A percentile compares a stretch with the other conserved stretches of the same genome.
Conservation (phyloP, 2,888 invertebrate genomes). For the Iphiclides podalirius region DNA sequence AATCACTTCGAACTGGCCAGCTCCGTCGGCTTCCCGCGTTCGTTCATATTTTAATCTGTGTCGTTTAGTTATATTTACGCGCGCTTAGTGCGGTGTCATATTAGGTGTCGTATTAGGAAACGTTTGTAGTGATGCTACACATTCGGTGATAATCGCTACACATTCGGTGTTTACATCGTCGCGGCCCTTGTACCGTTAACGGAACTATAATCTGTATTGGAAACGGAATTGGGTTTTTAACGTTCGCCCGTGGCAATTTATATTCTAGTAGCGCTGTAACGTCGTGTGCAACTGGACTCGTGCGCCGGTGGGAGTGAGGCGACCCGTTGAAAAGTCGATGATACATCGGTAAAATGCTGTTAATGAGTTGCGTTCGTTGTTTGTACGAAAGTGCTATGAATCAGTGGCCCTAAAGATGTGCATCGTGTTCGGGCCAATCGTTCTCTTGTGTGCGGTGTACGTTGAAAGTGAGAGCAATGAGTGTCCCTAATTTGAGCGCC, state of each 20-base stretch:
- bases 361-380: constrained; percentile 52
- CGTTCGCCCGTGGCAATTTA: constrained; percentile 18
- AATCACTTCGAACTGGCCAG: neutral
- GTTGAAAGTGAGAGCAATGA: constrained; percentile 54
- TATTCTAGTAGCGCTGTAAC: constrained; percentile 20
- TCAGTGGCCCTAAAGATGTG: constrained; percentile 61
- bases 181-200: constrained; percentile 20
- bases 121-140: constrained; percentile 12
- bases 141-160: constrained; percentile 10
- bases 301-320: too few relatives aligned
- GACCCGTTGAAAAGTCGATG: constrained; percentile 44
- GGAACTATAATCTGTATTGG: constrained; percentile 13
- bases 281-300: constrained; percentile 29
- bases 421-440: constrained; percentile 40
- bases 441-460: constrained; percentile 37
- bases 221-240: constrained; percentile 13
- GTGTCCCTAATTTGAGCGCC: constrained; percentile 72
- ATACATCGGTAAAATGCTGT: constrained; percentile 52
- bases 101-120: too few relatives aligned
- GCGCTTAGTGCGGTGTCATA: constrained; percentile 5
- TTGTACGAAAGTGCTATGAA: constrained; percentile 57
- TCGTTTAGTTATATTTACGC: constrained; percentile 13
- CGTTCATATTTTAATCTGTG: constrained; percentile 12
- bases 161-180: constrained; percentile 9
- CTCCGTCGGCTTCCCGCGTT: neutral